Evolutionary conservation across 2,797 vertebrate genomes (phyloP).

Genomic region (Chelonia mydas): DNA sequence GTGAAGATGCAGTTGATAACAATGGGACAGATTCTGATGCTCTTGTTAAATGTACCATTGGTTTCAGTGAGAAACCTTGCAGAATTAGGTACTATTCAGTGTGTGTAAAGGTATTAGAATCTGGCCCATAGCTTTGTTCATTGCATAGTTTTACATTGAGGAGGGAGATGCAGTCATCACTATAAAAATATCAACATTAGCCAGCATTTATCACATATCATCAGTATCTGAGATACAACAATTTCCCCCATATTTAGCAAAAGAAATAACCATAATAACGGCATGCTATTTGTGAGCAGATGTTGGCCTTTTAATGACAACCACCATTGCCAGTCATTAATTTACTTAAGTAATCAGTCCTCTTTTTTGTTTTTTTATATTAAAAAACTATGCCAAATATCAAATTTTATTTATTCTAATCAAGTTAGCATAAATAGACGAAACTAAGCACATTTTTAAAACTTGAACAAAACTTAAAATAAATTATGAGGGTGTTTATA

Average conservation of each 20-base stretch:
- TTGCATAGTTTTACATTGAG: not conserved
- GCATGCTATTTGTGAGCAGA: not conserved
- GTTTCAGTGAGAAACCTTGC: fast-evolving
- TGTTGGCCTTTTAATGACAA: not conserved
- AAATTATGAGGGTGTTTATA: not conserved
- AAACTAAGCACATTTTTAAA: not conserved
- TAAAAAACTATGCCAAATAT: not conserved
- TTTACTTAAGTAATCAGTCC: not conserved
- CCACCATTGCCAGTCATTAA: not conserved
- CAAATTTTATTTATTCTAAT: not conserved
- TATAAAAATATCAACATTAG: not conserved
- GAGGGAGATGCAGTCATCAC: not conserved
- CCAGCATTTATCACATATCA: not conserved
- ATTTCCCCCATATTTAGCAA: not conserved
- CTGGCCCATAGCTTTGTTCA: not conserved
- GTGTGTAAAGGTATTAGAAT: fast-evolving
- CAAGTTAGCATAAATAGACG: not conserved
- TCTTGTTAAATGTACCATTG: not conserved
- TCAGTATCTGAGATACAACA: not conserved
- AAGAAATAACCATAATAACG: not conserved
- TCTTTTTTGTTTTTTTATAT: not conserved
- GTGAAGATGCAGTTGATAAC: not conserved
- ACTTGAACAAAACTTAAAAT: not conserved
- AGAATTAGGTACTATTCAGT: fast-evolving
- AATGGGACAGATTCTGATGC: not conserved